phyloP scores from a whole-genome alignment of 2,888 invertebrate species.

The Parasteatoda lunata region DNA sequence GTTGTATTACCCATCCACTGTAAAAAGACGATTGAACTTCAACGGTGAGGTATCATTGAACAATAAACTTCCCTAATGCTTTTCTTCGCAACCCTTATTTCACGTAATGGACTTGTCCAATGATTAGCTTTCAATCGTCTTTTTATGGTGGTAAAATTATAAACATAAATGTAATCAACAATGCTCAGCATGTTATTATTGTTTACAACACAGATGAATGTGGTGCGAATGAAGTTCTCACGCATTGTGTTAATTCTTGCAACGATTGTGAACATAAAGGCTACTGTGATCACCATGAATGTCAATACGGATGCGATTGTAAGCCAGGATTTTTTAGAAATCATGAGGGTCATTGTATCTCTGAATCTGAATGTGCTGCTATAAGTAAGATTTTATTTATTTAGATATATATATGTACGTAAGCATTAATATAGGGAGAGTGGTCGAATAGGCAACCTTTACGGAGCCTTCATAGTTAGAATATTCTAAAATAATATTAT shows the following conservation, averaged over 20 bases:
- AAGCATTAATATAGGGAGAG: neutral
- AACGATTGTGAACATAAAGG: constrained; percentile 46
- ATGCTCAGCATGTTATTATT: neutral
- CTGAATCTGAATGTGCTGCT: constrained; percentile 11
- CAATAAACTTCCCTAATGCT: neutral
- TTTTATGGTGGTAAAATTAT: neutral
- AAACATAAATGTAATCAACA: neutral
- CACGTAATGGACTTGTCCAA: neutral
- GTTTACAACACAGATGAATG: constrained; percentile 1
- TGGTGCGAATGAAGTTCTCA: constrained; percentile 35
- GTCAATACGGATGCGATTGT: constrained; percentile 57
- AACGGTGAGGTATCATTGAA: neutral
- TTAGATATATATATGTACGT: neutral
- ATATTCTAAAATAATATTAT: too few species aligned
- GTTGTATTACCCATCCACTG: too few species aligned
- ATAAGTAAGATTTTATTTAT: neutral
- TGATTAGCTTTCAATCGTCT: neutral
- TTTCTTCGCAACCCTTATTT: neutral
- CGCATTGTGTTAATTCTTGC: constrained; percentile 43
- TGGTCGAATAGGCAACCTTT: too few species aligned
- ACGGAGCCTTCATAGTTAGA: too few species aligned
- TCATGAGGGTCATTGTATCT: constrained; percentile 28
- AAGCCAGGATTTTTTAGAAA: constrained; percentile 45
- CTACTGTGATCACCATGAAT: constrained; percentile 22
- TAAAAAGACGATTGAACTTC: neutral